These are phyloP conservation scores for Mechanitis messenoides DNA, from an alignment of 2,888 invertebrate genomes.

Conservation along the genomic window DNA sequence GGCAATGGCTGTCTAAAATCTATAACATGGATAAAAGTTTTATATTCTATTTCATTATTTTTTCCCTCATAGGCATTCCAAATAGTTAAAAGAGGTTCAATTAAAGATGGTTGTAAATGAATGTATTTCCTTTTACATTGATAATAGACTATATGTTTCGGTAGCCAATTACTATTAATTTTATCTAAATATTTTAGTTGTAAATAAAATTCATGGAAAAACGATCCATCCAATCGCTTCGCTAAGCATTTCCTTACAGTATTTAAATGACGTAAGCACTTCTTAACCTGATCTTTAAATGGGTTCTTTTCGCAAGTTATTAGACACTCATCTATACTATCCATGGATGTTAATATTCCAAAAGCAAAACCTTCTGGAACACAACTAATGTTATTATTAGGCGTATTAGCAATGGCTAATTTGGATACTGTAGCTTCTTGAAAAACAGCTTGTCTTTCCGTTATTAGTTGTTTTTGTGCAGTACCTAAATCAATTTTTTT, in stretches of 20 bases:
- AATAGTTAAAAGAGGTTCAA: slow-evolving; percentile 66
- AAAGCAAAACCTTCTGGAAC: slow-evolving; percentile 66
- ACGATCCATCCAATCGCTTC: slow-evolving; percentile 45
- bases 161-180: slow-evolving; percentile 63
- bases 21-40: slow-evolving; percentile 66
- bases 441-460: slow-evolving; percentile 59
- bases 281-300: slow-evolving; percentile 53
- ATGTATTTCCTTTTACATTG: slow-evolving; percentile 59
- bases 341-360: slow-evolving; percentile 59
- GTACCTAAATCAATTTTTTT: slow-evolving; percentile 52
- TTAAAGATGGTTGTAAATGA: slow-evolving; percentile 57
- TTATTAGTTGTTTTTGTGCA: slow-evolving; percentile 46
- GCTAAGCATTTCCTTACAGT: slow-evolving; percentile 50
- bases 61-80: slow-evolving; percentile 63
- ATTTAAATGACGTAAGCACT: slow-evolving; percentile 68
- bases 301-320: slow-evolving; percentile 48
- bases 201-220: slow-evolving; percentile 50
- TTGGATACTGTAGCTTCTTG: slow-evolving; percentile 46
- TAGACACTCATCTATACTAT: slow-evolving; percentile 64
- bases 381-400: slow-evolving; percentile 63
- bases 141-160: slow-evolving; percentile 58
- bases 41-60: slow-evolving; percentile 57
- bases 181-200: slow-evolving; percentile 51
- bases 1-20: slow-evolving; percentile 59
- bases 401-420: slow-evolving; percentile 58